Percentiles rank a stretch among this genome's conserved stretches.
Evolutionary conservation across 2,888 invertebrate species (phyloP).

Genomic region (Aricia artaxerxes): DNA sequence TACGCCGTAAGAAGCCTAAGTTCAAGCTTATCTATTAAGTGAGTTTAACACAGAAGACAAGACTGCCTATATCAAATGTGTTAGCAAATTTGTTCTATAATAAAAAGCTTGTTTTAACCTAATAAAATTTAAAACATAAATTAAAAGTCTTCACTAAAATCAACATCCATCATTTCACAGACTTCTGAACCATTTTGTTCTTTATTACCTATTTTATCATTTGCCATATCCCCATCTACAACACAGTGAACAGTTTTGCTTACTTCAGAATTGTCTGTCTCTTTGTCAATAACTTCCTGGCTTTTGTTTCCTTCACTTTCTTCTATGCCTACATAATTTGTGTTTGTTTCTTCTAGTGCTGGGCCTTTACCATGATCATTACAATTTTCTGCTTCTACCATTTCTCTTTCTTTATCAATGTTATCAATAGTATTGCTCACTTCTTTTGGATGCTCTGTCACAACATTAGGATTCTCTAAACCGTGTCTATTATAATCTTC

Average conservation of each 20-base stretch:
- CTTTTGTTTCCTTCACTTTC: neutral
- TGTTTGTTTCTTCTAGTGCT: neutral
- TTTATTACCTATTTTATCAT: neutral
- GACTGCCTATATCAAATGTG: too few species aligned
- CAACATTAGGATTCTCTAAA: too few species aligned
- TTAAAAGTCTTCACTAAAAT: conserved; percentile 67
- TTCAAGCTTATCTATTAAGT: too few species aligned
- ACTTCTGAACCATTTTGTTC: neutral
- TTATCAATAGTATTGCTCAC: neutral
- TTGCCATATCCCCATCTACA: neutral
- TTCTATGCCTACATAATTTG: neutral
- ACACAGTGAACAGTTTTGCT: neutral
- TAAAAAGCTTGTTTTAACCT: neutral
- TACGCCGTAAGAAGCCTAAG: too few species aligned
- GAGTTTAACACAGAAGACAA: too few species aligned
- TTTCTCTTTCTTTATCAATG: neutral
- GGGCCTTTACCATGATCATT: neutral
- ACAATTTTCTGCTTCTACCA: neutral
- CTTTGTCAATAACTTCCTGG: neutral
- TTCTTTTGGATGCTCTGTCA: neutral
- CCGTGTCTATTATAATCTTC: neutral
- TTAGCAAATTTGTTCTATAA: too few species aligned
- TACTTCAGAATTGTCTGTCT: neutral
- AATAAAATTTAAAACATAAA: conserved; percentile 1
- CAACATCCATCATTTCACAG: conserved; percentile 63